These are phyloP conservation scores for Cassiopea andromeda DNA, from an alignment of 30 jellyfish, hydroid and myxozoan genomes.

Conservation along the genomic window DNA sequence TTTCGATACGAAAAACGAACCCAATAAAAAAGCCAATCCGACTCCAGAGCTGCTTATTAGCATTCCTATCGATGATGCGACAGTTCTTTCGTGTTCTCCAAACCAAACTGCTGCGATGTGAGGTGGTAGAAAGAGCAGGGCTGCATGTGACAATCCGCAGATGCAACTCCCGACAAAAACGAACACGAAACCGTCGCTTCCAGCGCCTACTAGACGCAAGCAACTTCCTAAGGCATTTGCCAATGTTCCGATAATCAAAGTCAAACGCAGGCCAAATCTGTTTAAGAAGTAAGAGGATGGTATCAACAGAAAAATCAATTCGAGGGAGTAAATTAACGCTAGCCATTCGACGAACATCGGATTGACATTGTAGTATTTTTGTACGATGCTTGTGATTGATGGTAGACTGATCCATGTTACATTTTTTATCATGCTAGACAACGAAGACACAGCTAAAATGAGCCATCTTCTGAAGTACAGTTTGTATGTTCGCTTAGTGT, in stretches of 20 bases:
- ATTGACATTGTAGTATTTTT: slow-evolving; percentile 73
- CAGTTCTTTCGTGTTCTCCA: slow-evolving; percentile 89
- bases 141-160: slow-evolving; percentile 87
- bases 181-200: slow-evolving; percentile 74
- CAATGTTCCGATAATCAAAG: slow-evolving; percentile 77
- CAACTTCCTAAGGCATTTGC: slow-evolving; percentile 83
- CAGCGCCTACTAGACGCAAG: slow-evolving; percentile 75
- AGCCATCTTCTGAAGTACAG: slow-evolving; percentile 86
- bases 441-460: slow-evolving; percentile 83
- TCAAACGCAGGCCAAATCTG: slow-evolving; percentile 70
- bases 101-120: slow-evolving; percentile 96
- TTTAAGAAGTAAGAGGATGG: slow-evolving; percentile 69
- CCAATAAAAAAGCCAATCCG: slow-evolving; percentile 77
- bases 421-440: slow-evolving; percentile 86
- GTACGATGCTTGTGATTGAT: slow-evolving; percentile 76
- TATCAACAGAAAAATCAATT: slow-evolving; percentile 30
- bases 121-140: slow-evolving; percentile 86
- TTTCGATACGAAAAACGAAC: slow-evolving; percentile 68
- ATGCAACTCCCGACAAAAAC: slow-evolving; percentile 73
- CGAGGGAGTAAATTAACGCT: slow-evolving; percentile 70
- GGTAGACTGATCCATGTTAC: slow-evolving; percentile 88
- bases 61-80: slow-evolving; percentile 92
- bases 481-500: not conserved
- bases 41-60: slow-evolving; percentile 80
- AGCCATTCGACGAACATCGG: slow-evolving; percentile 80